Conservation (phyloP, 2,113 vertebrate species). For the Oncorhynchus mykiss region DNA sequence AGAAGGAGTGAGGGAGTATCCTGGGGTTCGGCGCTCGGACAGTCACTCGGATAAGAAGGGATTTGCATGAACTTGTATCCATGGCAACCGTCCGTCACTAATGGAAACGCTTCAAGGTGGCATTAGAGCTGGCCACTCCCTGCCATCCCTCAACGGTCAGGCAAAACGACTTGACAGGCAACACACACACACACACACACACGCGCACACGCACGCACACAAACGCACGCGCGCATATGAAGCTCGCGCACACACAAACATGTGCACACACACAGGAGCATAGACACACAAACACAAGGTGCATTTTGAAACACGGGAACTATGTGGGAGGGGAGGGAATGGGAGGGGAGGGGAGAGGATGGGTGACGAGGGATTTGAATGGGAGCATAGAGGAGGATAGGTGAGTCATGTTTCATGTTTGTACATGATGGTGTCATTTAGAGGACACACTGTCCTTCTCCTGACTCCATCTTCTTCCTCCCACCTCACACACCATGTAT, state of each 20-base stretch:
- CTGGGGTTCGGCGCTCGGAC: neutral
- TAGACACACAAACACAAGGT: no score
- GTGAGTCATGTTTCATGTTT: neutral
- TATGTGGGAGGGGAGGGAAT: neutral
- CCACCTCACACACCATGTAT: neutral
- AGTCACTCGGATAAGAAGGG: constrained; percentile 21
- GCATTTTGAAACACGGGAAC: no score
- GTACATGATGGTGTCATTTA: neutral
- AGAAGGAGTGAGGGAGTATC: neutral
- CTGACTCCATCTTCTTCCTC: neutral
- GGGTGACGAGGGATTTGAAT: no score
- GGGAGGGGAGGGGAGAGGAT: neutral
- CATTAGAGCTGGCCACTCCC: constrained; percentile 35
- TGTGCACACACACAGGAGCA: neutral
- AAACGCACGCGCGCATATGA: no score
- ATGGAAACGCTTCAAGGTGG: constrained; percentile 46
- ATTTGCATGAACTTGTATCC: constrained; percentile 34
- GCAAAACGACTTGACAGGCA: constrained; percentile 39
- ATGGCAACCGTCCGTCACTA: constrained; percentile 6
- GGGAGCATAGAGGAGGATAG: neutral
- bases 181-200: neutral
- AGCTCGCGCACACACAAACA: neutral
- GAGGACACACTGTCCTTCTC: neutral
- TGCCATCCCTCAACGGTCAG: constrained; percentile 30
- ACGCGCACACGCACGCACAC: no score